Percentiles rank a stretch among this genome's conserved stretches.
phyloP scores from a whole-genome alignment of 2,113 vertebrate species.

The Eulacestoma nigropectus region DNA sequence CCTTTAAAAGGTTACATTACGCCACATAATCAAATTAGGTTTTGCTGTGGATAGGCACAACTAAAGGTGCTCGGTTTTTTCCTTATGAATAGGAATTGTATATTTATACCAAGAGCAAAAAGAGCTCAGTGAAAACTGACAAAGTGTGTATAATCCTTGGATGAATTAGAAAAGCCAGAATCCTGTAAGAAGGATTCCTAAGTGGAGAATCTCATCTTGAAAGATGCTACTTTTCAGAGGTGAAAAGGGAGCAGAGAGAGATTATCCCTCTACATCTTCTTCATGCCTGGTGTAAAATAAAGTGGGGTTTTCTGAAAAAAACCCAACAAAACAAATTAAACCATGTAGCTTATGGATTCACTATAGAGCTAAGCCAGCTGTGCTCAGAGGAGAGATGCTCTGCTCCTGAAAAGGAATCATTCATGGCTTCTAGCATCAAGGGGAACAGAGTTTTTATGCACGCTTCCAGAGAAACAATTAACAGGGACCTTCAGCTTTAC shows the following conservation, averaged over 20 bases:
- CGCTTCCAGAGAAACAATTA: neutral
- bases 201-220: conserved; percentile 13
- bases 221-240: neutral
- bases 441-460: neutral
- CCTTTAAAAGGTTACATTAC: neutral
- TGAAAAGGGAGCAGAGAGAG: neutral
- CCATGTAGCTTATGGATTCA: neutral
- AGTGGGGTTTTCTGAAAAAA: neutral
- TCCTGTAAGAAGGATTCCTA: neutral
- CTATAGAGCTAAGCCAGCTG: neutral
- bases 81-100: neutral
- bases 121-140: neutral
- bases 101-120: neutral
- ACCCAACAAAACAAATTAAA: neutral
- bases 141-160: neutral
- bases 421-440: neutral
- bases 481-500: neutral
- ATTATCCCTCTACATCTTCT: neutral
- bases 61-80: neutral
- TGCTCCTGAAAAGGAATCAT: neutral
- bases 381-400: neutral
- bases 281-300: neutral
- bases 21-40: neutral
- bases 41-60: neutral
- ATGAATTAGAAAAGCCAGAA: conserved; percentile 41